Percentiles rank a stretch among this genome's conserved stretches.
These are phyloP conservation scores for Psittacula echo DNA, from an alignment of 2,797 vertebrate genomes.

Conservation along the genomic window DNA sequence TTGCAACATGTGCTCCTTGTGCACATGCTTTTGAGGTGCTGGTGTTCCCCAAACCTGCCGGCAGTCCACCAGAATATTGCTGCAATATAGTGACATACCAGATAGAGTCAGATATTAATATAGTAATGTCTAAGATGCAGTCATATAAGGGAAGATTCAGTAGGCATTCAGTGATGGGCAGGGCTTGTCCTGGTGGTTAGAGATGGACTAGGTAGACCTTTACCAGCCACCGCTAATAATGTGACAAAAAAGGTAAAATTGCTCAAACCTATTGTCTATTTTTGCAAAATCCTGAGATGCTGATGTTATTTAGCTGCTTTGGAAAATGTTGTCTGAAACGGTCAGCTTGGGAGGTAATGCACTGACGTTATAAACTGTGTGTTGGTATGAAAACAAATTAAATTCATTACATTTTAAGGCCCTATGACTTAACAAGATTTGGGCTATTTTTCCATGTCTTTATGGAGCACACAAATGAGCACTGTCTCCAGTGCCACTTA, in stretches of 20 bases:
- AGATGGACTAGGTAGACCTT: neutral
- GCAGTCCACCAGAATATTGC: neutral
- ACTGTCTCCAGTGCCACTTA: neutral
- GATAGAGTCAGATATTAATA: neutral
- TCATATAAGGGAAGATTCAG: neutral
- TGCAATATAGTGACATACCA: fast-evolving
- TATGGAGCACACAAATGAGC: fast-evolving
- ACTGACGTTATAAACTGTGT: neutral
- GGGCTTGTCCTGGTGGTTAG: neutral
- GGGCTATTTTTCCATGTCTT: neutral
- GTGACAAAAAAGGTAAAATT: neutral
- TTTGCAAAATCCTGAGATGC: neutral
- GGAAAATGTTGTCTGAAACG: neutral
- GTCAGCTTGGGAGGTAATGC: neutral
- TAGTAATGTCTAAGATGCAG: neutral
- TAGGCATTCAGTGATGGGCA: neutral
- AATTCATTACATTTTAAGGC: neutral
- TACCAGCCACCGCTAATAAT: neutral
- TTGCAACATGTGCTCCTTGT: neutral
- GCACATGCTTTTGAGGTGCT: neutral
- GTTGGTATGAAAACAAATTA: conserved; percentile 23
- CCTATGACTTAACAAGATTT: neutral
- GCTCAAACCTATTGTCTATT: neutral
- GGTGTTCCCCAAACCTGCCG: neutral
- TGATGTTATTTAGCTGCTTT: neutral